Evolutionary conservation across 2,888 invertebrate genomes (phyloP), one percentile per base, ranked within the genome.

Genomic region (Choristoneura rosaceana): DNA sequence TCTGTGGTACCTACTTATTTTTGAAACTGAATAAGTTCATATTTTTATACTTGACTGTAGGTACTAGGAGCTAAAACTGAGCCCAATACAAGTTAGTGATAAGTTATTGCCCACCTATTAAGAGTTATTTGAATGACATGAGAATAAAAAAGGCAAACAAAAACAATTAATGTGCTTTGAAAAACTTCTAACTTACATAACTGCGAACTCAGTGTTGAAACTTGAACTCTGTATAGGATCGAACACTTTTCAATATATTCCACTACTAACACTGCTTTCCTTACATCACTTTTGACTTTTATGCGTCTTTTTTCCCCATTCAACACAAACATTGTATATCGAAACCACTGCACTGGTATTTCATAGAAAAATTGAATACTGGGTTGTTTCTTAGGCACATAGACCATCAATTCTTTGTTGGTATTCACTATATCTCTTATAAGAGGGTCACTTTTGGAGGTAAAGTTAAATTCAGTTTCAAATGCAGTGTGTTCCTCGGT

Each of bases 261-360:
- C 65, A 81, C 78, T 69, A 71, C 77, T 47, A 87, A 76, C 61
- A 78, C 75, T 65, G 83, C 81, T 63, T 80, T 84, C 80, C 76
- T 87, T 67, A 90, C 75, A 79, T 94, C 88, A 75, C 82, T 89
- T 64, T 81, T 81, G 47, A 89, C 76, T 76, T 77, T 76, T 70
- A 87, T 80, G 73, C 78, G 80, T 62, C 78, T 73, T 75, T 76
- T 78, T 74, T 83, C 79, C 70, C 77, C 81, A 69, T 79, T 81
- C 60, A 87, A 75, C 73, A 78, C 77, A 58, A 86, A 75, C 61
- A 86, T 74, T 55, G 81, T 78, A 73, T 81, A 79, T 74, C 78
- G 76, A 76, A 82, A 84, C 90, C 91, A 90, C 68, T 80, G 75
- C 45, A 77, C 70, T 60, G 75, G 77, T 77, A 77, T 85, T 34